Conservation (phyloP, 1,140 invertebrate species). For the Hesperophylax magnus region DNA sequence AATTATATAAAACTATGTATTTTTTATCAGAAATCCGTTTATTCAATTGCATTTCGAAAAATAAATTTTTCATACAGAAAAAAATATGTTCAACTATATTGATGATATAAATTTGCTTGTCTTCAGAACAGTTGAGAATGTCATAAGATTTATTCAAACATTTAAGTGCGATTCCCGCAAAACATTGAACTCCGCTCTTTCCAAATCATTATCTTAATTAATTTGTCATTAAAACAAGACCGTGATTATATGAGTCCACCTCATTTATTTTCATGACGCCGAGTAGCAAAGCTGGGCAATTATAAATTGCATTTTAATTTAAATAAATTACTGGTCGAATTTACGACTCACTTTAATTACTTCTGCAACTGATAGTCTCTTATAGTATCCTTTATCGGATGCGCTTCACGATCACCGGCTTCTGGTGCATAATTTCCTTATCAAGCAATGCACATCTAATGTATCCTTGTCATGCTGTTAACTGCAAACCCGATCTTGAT, state of each 20-base stretch:
- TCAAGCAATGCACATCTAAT: slow-evolving; percentile 14
- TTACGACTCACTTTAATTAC: slow-evolving; percentile 18
- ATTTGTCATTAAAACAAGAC: neutral
- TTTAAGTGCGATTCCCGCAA: too few species aligned
- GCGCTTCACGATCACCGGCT: neutral
- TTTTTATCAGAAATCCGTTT: too few species aligned
- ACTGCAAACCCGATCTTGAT: neutral
- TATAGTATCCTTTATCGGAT: slow-evolving; percentile 21
- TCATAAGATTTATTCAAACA: too few species aligned
- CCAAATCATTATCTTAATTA: slow-evolving; percentile 14
- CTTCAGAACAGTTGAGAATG: too few species aligned
- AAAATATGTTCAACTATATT: too few species aligned
- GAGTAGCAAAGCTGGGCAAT: slow-evolving; percentile 4
- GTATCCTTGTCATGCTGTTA: slow-evolving; percentile 4
- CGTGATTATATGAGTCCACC: neutral
- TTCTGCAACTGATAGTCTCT: neutral
- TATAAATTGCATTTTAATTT: slow-evolving; percentile 39
- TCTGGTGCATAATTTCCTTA: slow-evolving; percentile 30
- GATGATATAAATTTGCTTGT: too few species aligned
- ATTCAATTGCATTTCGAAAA: too few species aligned
- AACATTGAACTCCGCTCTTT: neutral
- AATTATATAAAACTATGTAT: too few species aligned
- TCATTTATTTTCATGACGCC: slow-evolving; percentile 10
- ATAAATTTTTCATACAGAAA: too few species aligned
- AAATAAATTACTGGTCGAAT: slow-evolving; percentile 17